These are phyloP conservation scores for Osmerus eperlanus DNA, from an alignment of 2,113 vertebrate genomes.

Conservation along the genomic window DNA sequence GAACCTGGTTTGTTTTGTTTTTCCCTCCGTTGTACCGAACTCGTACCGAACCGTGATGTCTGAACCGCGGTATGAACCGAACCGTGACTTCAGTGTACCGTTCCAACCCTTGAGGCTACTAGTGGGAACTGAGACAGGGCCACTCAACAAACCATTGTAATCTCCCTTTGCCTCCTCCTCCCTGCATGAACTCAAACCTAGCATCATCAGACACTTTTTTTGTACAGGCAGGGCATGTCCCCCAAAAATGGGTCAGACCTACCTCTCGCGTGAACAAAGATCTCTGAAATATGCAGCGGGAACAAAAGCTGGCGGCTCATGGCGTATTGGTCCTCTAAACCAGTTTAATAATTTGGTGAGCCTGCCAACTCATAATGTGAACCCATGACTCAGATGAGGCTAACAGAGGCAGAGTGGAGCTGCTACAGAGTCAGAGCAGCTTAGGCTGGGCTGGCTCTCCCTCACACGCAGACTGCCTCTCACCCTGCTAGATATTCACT, in stretches of 20 bases:
- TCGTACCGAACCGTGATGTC: too few relatives aligned
- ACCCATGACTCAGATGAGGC: slow-evolving; percentile 54
- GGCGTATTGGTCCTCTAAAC: slow-evolving; percentile 51
- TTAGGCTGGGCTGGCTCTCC: slow-evolving; percentile 29
- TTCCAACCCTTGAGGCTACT: too few relatives aligned
- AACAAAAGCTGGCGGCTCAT: slow-evolving; percentile 60
- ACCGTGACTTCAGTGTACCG: too few relatives aligned
- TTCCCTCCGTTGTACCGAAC: too few relatives aligned
- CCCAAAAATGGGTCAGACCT: slow-evolving; percentile 59
- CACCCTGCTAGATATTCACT: slow-evolving; percentile 22
- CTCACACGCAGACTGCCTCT: background rate
- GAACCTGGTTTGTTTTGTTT: too few relatives aligned
- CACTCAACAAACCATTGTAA: too few relatives aligned
- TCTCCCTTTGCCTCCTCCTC: background rate
- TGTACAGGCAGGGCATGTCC: background rate
- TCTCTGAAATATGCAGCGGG: slow-evolving; percentile 61
- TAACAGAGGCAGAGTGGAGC: slow-evolving; percentile 45
- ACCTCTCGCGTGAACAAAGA: slow-evolving; percentile 45
- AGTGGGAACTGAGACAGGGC: too few relatives aligned
- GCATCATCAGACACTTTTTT: background rate
- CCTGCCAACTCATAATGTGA: slow-evolving; percentile 54
- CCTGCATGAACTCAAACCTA: background rate
- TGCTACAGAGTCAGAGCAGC: slow-evolving; percentile 38
- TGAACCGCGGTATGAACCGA: too few relatives aligned
- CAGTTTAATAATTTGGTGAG: slow-evolving; percentile 50